phyloP scores from a whole-genome alignment of 2,888 invertebrate genomes.

The Pherbina coryleti region DNA sequence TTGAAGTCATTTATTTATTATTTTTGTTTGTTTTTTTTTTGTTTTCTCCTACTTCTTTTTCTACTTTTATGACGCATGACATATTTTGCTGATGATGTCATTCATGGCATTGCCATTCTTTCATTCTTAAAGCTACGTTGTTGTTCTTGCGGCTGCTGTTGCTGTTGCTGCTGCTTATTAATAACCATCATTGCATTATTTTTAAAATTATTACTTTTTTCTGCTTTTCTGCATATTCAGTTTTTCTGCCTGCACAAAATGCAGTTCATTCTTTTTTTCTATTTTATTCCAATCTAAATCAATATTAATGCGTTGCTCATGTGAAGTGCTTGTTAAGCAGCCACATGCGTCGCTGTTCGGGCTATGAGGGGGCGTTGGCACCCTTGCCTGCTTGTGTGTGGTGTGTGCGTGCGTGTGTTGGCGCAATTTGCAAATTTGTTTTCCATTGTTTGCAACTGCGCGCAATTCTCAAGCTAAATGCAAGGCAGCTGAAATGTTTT shows the following conservation, averaged over 20 bases:
- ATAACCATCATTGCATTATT: background rate
- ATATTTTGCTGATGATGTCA: slow-evolving; percentile 32
- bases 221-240: background rate
- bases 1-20: no score
- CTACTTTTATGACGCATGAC: slow-evolving; percentile 6
- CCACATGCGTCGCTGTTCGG: background rate
- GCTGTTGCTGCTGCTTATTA: slow-evolving; percentile 11
- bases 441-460: slow-evolving; percentile 12
- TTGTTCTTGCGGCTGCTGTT: background rate
- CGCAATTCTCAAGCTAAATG: background rate
- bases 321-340: background rate
- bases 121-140: background rate
- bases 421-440: slow-evolving; percentile 3
- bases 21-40: background rate
- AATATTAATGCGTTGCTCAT: slow-evolving; percentile 23
- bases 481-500: background rate
- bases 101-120: background rate
- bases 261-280: background rate
- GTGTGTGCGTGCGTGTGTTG: background rate
- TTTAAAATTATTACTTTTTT: background rate
- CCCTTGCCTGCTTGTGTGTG: background rate
- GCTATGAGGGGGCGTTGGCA: no score
- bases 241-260: background rate
- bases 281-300: slow-evolving; percentile 8
- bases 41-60: background rate